Evolutionary conservation across 1,140 invertebrate species (phyloP), one percentile per base, ranked within the genome.

Genomic region (Sycobia sp.): DNA sequence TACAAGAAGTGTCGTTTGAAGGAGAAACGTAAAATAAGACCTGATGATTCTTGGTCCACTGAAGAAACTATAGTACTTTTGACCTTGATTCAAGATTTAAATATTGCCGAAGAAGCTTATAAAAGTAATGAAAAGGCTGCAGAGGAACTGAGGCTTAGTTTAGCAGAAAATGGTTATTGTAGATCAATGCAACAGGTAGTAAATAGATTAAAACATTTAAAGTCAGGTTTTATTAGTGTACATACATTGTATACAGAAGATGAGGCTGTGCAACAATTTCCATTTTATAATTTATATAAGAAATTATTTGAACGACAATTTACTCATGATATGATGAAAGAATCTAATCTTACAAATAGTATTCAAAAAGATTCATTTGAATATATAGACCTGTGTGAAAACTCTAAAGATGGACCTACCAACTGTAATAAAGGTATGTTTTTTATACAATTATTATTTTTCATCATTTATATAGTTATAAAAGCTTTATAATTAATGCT

Each of bases 31-130:
- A 69, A 69, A 16, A 29, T 22, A n/a, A 58, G 64, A 32, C 50
- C 67, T 0, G 47, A 55, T 50, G 65, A 71, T 43, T 62, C 64
- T 38, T 74, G 73, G 73, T 68, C 69, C 1, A 61, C 67, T n/a
- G 69, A 73, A 56, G 73, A 74, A 60, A 73, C 71, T n/a, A 62
- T 74, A 39, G 57, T 71, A 1, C 39, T 74, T 10, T 49, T 74
- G 14, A 69, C 71, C 25, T 62, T 59, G 4, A 65, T 75, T 25
- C 70, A 73, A 55, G 67, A 71, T n/a, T 46, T 62, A 4, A 51
- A 64, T 39, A 32, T 72, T 14, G 38, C 20, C 0, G 57, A 67
- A 18, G 65, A 71, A 10, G 55, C 68, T 59, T 62, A 44, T 20
- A 62, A 25, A 29, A 67, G 60, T 46, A 66, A 32, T 16, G 60